These are phyloP conservation scores for Akabosia matsudoensis DNA, from an alignment of 1,140 invertebrate genomes.

Conservation along the genomic window DNA sequence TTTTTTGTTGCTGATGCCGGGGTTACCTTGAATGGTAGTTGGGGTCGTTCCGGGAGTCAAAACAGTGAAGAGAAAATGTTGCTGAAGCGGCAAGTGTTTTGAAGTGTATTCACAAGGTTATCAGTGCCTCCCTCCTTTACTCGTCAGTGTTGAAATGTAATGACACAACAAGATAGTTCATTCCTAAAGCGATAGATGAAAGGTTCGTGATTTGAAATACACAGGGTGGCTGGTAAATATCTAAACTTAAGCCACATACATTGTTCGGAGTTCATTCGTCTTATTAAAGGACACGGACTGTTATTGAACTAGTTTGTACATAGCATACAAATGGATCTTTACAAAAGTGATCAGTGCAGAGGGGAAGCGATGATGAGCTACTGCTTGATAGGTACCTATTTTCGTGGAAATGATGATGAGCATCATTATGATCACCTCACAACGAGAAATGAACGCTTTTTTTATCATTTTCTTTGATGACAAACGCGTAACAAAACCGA, in stretches of 20 bases:
- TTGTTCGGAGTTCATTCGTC: too few species aligned
- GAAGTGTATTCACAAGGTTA: neutral
- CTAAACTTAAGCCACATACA: too few species aligned
- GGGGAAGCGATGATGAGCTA: neutral
- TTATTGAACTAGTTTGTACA: too few species aligned
- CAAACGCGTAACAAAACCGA: neutral
- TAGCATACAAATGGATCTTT: too few species aligned
- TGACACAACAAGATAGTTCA: neutral
- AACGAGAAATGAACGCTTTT: neutral
- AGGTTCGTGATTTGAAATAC: neutral
- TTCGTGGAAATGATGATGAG: slow-evolving; percentile 11
- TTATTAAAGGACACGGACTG: too few species aligned
- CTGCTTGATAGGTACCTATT: slow-evolving; percentile 20
- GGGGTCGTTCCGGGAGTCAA: neutral
- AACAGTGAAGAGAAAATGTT: too few species aligned
- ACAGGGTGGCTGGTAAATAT: neutral
- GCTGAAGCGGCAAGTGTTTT: neutral
- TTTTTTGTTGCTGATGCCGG: neutral
- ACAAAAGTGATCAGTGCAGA: neutral
- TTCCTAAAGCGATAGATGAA: neutral
- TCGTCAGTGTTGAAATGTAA: neutral
- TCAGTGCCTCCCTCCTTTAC: neutral
- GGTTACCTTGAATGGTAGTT: slow-evolving; percentile 11
- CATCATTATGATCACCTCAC: neutral
- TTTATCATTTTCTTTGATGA: neutral